A percentile compares a stretch with the other conserved stretches of the same genome.
Conservation (phyloP, 2,797 vertebrate genomes). For the Falco naumanni region DNA sequence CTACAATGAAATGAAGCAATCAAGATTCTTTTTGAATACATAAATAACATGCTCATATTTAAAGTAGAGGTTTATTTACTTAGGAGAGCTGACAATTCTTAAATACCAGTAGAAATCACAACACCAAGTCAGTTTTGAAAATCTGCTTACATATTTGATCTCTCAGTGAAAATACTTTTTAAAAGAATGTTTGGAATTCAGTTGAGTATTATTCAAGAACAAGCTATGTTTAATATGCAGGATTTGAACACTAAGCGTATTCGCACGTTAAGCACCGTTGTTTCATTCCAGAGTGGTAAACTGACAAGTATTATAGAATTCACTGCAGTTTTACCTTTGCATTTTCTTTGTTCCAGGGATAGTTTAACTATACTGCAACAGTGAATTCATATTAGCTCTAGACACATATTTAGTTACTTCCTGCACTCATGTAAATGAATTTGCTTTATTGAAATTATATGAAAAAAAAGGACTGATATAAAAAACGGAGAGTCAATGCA, state of each 20-base stretch:
- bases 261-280: constrained; percentile 33
- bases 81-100: background rate
- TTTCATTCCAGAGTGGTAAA: constrained; percentile 53
- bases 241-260: constrained; percentile 57
- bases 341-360: constrained; percentile 11
- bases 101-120: constrained; percentile 23
- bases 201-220: constrained; percentile 30
- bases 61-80: background rate
- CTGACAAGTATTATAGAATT: constrained; percentile 9
- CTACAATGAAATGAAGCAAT: background rate
- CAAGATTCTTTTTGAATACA: background rate
- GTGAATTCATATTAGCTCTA: background rate
- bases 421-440: background rate
- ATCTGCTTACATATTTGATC: constrained; percentile 45
- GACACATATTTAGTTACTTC: background rate
- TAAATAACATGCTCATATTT: background rate
- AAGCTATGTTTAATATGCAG: constrained; percentile 40
- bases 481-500: background rate
- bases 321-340: background rate
- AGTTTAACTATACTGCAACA: background rate
- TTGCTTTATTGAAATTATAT: background rate
- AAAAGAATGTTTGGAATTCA: constrained; percentile 64
- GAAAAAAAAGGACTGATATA: background rate
- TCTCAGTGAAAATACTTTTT: constrained; percentile 32
- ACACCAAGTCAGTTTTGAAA: constrained; percentile 51